Conservation (phyloP, 2,888 invertebrate species). For the Ptychoptera contaminata region DNA sequence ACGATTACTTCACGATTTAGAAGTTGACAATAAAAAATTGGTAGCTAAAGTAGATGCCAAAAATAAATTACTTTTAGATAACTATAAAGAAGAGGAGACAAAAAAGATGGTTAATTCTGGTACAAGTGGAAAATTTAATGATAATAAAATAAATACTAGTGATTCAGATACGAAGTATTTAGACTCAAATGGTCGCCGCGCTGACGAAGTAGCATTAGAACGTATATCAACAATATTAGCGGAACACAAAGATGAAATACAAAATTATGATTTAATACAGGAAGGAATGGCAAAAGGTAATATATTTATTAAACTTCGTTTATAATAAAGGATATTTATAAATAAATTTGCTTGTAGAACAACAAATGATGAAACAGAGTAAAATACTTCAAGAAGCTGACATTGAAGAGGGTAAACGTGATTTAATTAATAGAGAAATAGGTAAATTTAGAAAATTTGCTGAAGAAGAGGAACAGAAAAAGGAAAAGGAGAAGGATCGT, state of each 20-base stretch:
- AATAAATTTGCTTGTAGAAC: conserved; percentile 5
- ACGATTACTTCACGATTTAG: conserved; percentile 77
- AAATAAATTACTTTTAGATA: conserved; percentile 85
- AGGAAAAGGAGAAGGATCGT: conserved; percentile 35
- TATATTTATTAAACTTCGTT: not conserved
- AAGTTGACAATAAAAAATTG: conserved; percentile 82
- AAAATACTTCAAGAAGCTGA: conserved; percentile 66
- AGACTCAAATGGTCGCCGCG: conserved; percentile 57
- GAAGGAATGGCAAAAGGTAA: conserved; percentile 28
- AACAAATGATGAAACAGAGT: conserved; percentile 7
- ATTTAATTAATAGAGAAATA: conserved; percentile 92
- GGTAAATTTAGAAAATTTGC: conserved; percentile 91
- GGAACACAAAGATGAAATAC: conserved; percentile 68
- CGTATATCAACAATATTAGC: conserved; percentile 64
- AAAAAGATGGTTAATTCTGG: conserved; percentile 37
- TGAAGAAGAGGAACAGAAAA: conserved; percentile 30
- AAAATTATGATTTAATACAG: conserved; percentile 48
- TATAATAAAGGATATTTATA: not conserved
- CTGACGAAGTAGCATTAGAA: conserved; percentile 58
- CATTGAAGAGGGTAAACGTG: conserved; percentile 91
- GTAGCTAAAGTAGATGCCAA: conserved; percentile 96
- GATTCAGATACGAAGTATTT: conserved; percentile 41
- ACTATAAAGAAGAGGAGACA: conserved; percentile 67
- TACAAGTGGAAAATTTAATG: conserved; percentile 42
- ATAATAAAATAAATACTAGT: conserved; percentile 24